These are phyloP conservation scores for Oryzias sinensis DNA, from an alignment of 2,797 vertebrate genomes.

Conservation along the genomic window DNA sequence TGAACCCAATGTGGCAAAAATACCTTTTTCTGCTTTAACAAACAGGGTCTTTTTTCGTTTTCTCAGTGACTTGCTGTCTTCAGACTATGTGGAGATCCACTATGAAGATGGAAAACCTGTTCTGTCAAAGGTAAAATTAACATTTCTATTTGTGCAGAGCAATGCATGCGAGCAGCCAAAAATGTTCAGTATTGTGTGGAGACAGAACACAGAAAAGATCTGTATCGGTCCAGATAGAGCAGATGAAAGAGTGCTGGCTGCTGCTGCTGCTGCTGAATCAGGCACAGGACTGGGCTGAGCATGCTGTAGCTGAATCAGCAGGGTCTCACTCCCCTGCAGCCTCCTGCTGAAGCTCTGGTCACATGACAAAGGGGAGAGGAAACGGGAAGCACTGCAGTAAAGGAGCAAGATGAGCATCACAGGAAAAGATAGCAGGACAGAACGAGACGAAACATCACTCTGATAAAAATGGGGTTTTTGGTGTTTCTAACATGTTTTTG, in stretches of 20 bases:
- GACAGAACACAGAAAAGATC: no score
- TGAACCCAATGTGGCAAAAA: constrained; percentile 9
- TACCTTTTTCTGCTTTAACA: constrained; percentile 10
- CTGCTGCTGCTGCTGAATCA: constrained; percentile 71
- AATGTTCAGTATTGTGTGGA: no score
- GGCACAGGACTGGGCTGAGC: constrained; percentile 62
- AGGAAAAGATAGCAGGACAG: constrained; percentile 3
- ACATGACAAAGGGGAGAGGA: constrained; percentile 56
- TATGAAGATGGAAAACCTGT: constrained; percentile 88
- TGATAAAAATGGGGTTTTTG: no score
- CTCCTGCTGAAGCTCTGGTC: constrained; percentile 72
- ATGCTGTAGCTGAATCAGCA: constrained; percentile 79
- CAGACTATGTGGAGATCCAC: constrained; percentile 95
- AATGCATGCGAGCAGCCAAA: no score
- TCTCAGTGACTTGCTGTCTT: constrained; percentile 92
- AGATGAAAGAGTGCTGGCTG: constrained; percentile 28
- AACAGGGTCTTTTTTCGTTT: constrained; percentile 31
- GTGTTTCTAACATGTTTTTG: no score
- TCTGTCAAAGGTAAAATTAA: constrained; percentile 86
- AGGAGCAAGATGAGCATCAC: constrained; percentile 65
- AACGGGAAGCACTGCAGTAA: constrained; percentile 71
- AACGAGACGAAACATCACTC: neutral
- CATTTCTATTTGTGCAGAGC: neutral
- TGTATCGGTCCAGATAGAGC: no score
- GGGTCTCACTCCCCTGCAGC: constrained; percentile 71